Evolutionary conservation across 2,888 invertebrate species (phyloP), one percentile per base, ranked within the genome.

Genomic region (Lycocerus yunnanus): DNA sequence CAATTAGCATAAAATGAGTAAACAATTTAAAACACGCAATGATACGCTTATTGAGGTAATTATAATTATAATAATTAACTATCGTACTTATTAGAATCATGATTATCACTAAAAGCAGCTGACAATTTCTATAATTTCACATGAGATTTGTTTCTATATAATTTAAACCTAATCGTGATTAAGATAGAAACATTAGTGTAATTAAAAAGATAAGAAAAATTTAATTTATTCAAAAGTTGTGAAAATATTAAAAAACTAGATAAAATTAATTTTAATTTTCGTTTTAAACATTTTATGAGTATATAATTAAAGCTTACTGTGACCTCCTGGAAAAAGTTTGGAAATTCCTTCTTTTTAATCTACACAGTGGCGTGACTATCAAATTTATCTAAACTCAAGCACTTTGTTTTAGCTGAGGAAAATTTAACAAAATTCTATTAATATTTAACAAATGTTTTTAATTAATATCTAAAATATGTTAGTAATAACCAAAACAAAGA

Each of bases 41-140:
- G 77, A 80, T 77, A 77, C 77, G 78, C 75, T 78, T 70, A 72
- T 73, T 74, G 72, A 66, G 65, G 69, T 78, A 79, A 78, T 78
- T 80, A 76, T 78, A 72, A 79, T 79, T 79, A 80, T 80, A 72
- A 79, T 79, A 79, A 80, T 80, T 79, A 74, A 76, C 74, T 79
- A 75, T 70, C 58, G 63, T 68, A 75, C 69, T 76, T 73, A 78
- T 78, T 75, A 76, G 75, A 76, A 77, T 79, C 75, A 76, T 79
- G 73, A 78, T 80, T 81, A 80, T 80, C 81, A 74, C 70, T 67
- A 61, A 60, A 76, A 74, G 73, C 80, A 80, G 80, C 81, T 80
- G 80, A 79, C 74, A 69, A 72, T 73, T 24, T 66, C 69, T 70
- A 77, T 67, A 71, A 75, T 78, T 80, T 80, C 80, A 75, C 81